Percentiles rank a stretch among this genome's conserved stretches.
Conservation (phyloP, 2,113 vertebrate genomes). For the Silurus asotus region DNA sequence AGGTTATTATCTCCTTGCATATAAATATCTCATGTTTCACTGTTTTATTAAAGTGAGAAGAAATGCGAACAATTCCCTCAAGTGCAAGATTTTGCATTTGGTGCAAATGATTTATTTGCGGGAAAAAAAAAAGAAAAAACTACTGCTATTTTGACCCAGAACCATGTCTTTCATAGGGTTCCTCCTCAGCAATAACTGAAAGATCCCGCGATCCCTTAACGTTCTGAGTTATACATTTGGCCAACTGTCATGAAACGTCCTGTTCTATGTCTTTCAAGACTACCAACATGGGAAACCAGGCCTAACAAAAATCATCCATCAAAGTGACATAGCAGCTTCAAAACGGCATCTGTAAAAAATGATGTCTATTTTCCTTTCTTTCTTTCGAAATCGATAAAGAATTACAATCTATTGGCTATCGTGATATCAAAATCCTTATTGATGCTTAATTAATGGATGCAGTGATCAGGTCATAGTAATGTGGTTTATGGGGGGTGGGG, state of each 20-base stretch:
- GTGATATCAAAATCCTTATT: background rate
- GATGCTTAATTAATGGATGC: background rate
- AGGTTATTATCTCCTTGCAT: background rate
- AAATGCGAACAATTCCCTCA: background rate
- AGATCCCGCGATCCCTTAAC: slow-evolving; percentile 12
- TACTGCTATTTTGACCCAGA: background rate
- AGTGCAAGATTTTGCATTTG: background rate
- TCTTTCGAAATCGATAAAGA: background rate
- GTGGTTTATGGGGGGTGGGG: background rate
- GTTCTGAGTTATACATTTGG: background rate
- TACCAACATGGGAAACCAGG: background rate
- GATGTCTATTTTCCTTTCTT: background rate
- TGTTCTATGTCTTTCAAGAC: slow-evolving; percentile 26
- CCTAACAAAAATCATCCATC: slow-evolving; percentile 14
- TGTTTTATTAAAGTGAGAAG: background rate
- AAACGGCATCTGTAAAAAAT: background rate
- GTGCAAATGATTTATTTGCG: background rate
- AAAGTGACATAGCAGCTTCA: slow-evolving; percentile 3
- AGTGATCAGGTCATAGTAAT: background rate
- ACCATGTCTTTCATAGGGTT: background rate
- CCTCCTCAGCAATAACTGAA: background rate
- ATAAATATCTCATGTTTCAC: background rate
- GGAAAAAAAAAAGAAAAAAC: background rate
- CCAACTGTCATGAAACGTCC: slow-evolving; percentile 3
- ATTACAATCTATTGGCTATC: background rate